Base-by-base conservation (phyloP, 2,797 vertebrate genomes). In the Microchirus variegatus region DNA sequence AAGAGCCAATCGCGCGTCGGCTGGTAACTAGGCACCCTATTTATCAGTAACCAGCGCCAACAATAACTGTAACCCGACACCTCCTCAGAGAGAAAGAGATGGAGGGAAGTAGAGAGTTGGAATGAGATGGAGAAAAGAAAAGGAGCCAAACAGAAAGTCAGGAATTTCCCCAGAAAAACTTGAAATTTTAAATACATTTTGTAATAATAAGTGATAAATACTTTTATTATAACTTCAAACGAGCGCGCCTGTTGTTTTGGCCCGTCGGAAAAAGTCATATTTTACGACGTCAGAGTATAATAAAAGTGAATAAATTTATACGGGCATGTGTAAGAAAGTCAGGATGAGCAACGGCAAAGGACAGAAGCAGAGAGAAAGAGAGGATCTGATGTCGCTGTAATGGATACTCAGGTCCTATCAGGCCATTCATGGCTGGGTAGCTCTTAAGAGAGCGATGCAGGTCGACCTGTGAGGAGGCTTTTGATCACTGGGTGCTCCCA, bases 21-120 rank as follows among this genome's bases (percentile, higher is more conserved):
- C 87, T 86, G 84, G 81, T 85, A 92, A 93, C 92, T 89, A 81
- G 90, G 93, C 90, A 90, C 87, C 86, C 91, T 93, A 95, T 95
- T 95, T 96, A 97, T 97, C 93, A 95, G 96, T 96, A 95, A 96
- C 96, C 80, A 89, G 65, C 86, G 43, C 86, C 93, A 92, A 97
- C 95, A 97, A 96, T 94, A 93, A 92, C 88, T 70, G 76, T 49
- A 83, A 84, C 86, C 91, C 78, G 70, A 94, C 72, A 86, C 94
- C 89, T 77, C 88, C 77, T 77, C 69, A 47, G 77, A 85, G 64
- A 75, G 73, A 77, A 60, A 59, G 70, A 70, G 41, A 61, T 4
- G 6, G 48, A 78, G 68, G 60, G 67, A 76, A 77, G 64, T 37
- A 60, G 53, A 52, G 67, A 72, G 70, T 22, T 59, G 59, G 77